Percentiles rank a stretch among this genome's conserved stretches.
These are phyloP conservation scores for Micromussa lordhowensis DNA, from an alignment of 92 coral and sea anemone genomes.

Conservation along the genomic window DNA sequence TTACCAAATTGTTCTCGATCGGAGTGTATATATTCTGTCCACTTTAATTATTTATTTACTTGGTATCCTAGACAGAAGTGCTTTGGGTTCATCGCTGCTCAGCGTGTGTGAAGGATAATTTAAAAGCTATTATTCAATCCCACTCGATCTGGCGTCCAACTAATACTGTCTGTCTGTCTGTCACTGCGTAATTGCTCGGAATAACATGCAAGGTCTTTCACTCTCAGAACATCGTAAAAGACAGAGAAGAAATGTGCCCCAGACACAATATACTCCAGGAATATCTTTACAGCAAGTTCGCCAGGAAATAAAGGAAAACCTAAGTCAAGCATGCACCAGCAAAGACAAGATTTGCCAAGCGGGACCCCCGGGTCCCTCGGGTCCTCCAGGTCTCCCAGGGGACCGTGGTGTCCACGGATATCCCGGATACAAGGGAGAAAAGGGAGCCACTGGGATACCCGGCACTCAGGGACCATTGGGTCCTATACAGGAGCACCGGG, in stretches of 20 bases:
- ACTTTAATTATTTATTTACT: no score
- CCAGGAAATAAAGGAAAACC: slow-evolving; percentile 15
- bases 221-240: neutral
- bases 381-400: no score
- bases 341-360: slow-evolving; percentile 5
- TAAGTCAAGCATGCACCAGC: slow-evolving; percentile 6
- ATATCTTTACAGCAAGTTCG: slow-evolving; percentile 6
- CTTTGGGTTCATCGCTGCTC: no score
- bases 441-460: slow-evolving; percentile 36
- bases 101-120: no score
- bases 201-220: neutral
- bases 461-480: slow-evolving; percentile 67
- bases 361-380: slow-evolving; percentile 23
- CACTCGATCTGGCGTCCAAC: no score
- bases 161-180: no score
- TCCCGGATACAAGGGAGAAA: slow-evolving; percentile 35
- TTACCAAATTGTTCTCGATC: no score
- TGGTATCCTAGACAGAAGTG: no score
- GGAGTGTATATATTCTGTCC: no score
- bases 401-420: slow-evolving; percentile 13
- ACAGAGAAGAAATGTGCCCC: neutral
- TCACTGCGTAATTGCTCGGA: neutral
- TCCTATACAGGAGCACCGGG: slow-evolving; percentile 47
- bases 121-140: no score
- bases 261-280: neutral